Base-by-base conservation (phyloP, 2,797 vertebrate genomes). In the Anas bahamensis region DNA sequence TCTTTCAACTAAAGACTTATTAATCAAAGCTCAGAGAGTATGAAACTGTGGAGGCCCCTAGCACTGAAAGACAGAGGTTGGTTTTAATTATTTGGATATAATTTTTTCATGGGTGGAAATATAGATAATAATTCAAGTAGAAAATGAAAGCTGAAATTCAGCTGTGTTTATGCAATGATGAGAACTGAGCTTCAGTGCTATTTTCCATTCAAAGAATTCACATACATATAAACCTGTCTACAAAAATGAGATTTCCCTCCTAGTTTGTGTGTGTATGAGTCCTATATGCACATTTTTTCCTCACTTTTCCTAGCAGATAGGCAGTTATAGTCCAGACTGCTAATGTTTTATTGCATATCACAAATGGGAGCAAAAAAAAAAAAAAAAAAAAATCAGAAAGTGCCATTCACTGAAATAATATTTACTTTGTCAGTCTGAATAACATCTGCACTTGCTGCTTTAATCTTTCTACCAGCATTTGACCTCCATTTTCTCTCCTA, bases 381-480 rank as follows among this genome's bases (percentile, higher is more conserved):
- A 63, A 48, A 35, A 35, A 61, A 46, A 18, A 46, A 33, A 52
- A 42, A 75, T n/a, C 21, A 41, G 33, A 92, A 78, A 33, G 19
- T 91, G 61, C 28, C 33, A 60, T 92, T 92, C 66, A 75, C 39
- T 88, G 75, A 80, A 93, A 90, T 90, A 91, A 90, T 95, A 90
- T 96, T 96, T 93, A 73, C 71, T 87, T 93, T 95, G 72, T 86
- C 75, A 69, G 69, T 92, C 90, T 95, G 83, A 96, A 90, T 92
- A 95, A 90, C 82, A 94, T 39, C 60, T 90, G 52, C 33, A 56
- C 83, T 86, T 82, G 57, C 71, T 70, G 13, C 64, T 95, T 94
- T 80, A 83, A 14, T 95, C 16, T 78, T 93, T 88, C 59, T 88
- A 55, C 48, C 53, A 63, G 29, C 74, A 64, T 94, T 94, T 96